These are phyloP conservation scores for Propsilocerus akamusi DNA, from an alignment of 1,140 invertebrate genomes.

Conservation along the genomic window DNA sequence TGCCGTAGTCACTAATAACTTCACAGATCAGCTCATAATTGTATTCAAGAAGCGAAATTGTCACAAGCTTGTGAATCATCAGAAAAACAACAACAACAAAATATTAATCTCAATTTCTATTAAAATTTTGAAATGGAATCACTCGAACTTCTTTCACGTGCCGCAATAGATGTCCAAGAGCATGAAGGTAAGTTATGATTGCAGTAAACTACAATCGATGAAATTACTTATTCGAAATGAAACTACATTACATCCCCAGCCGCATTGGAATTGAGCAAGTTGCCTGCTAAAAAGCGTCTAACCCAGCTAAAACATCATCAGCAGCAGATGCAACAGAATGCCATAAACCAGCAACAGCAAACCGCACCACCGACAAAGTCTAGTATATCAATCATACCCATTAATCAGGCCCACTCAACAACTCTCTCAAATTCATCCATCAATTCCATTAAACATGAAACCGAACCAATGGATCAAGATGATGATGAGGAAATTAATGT, in stretches of 20 bases:
- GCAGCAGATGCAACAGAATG: neutral
- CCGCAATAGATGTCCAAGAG: neutral
- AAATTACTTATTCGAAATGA: too few species aligned
- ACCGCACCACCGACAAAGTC: neutral
- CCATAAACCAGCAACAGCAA: too few species aligned
- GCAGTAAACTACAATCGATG: too few species aligned
- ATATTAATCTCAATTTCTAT: neutral
- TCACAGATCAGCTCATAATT: too few species aligned
- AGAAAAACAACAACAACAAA: neutral
- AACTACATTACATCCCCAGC: neutral
- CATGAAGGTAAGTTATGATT: neutral
- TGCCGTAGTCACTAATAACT: too few species aligned
- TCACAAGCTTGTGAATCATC: neutral
- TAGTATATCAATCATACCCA: constrained; percentile 2
- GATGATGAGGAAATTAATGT: neutral
- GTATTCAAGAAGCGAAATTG: too few species aligned
- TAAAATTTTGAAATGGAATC: neutral
- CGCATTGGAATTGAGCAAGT: neutral
- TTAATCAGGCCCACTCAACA: neutral
- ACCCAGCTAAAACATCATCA: neutral
- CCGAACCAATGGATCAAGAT: neutral
- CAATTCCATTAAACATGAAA: neutral
- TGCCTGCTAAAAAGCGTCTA: neutral
- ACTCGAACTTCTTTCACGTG: neutral
- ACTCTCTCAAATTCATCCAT: too few species aligned